These are phyloP conservation scores for Aphelinus certus DNA, from an alignment of 1,140 invertebrate species.

Conservation along the genomic window DNA sequence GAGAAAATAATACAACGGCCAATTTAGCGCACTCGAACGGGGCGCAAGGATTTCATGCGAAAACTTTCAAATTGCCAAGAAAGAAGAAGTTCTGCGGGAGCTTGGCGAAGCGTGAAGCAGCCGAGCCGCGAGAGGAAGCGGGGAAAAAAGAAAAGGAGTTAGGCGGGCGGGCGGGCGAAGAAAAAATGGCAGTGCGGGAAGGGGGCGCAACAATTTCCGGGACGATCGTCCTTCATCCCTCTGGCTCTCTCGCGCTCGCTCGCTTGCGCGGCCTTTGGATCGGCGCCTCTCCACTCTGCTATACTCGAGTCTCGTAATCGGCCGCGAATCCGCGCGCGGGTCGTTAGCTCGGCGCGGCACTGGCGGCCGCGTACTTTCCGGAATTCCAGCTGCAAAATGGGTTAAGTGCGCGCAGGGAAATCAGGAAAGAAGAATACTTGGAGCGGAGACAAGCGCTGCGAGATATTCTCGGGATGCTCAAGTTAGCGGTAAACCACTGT, in stretches of 20 bases:
- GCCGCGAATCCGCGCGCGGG: conserved; percentile 18
- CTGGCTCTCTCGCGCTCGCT: not conserved
- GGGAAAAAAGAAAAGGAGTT: not conserved
- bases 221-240: conserved; percentile 14
- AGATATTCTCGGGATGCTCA: no score
- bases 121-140: conserved; percentile 13
- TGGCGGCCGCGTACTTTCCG: conserved; percentile 17
- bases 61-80: not conserved
- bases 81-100: not conserved
- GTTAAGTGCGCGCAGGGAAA: conserved; percentile 21
- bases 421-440: not conserved
- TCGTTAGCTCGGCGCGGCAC: conserved; percentile 26
- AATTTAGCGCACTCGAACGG: not conserved
- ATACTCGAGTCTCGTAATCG: conserved; percentile 23
- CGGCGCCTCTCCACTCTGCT: not conserved
- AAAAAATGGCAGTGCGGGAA: not conserved
- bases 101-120: no score
- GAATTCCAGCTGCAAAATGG: conserved; percentile 17
- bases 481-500: no score
- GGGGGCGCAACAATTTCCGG: conserved; percentile 28
- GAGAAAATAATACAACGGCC: conserved; percentile 11
- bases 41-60: not conserved
- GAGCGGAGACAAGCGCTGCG: conserved; percentile 27
- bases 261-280: not conserved
- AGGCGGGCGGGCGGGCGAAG: conserved; percentile 1